Evolutionary conservation across 1,140 invertebrate species (phyloP), one percentile per base, ranked within the genome.

Genomic region (Eumaeus atala): DNA sequence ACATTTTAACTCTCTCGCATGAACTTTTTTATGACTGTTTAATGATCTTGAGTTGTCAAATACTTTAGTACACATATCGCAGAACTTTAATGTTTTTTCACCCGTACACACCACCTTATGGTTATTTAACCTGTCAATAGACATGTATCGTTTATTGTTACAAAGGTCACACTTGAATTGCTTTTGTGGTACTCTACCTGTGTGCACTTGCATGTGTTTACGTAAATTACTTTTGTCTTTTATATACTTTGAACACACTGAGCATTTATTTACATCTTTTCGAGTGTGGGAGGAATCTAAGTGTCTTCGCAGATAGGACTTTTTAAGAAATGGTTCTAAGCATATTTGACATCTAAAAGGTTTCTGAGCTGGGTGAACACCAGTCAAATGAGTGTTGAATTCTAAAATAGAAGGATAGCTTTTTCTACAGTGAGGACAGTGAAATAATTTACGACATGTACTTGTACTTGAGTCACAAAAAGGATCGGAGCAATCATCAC

Each of bases 161-260:
- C 87, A 88, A 40, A 88, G 58, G 57, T 88, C 87, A 82, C 87
- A 88, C 62, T 88, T 88, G 58, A 88, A 88, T 56, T 88, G 87
- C 62, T 88, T 88, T 63, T 88, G 87, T 50, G 87, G 87, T n/a
- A 88, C 83, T 18, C 87, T 66, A 9, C 87, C 87, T 58, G 86
- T 89, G 60, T 89, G 87, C 6, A 89, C 87, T 69, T 89, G 87
- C 87, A 89, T 89, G 63, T 89, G 86, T 66, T 89, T 89, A 54
- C 87, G 83, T 59, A 89, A 59, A 56, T 89, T 89, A 67, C 85
- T 87, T 62, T 89, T 89, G 70, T 89, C 87, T 72, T 89, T 89
- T 48, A 89, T 89, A 57, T 89, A 89, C 67, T 89, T 89, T 57
- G 87, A 87, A 68, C 87, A 89, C 12, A 89, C 87, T 21, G 87